phyloP scores from a whole-genome alignment of 2,797 vertebrate species.

The Siniperca scherzeri region DNA sequence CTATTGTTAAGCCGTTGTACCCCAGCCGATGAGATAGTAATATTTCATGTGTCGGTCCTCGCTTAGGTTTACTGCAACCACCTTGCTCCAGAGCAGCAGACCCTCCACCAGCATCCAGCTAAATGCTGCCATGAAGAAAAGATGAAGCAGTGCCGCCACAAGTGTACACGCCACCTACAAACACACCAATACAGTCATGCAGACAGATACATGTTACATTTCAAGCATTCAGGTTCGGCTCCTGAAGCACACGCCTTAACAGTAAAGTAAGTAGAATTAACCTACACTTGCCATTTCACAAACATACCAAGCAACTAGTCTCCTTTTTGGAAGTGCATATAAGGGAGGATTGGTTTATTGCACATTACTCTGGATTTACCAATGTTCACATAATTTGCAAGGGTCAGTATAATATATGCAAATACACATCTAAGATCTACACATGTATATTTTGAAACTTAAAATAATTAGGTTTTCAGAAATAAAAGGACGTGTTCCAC shows the following conservation, averaged over 20 bases:
- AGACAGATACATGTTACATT: neutral
- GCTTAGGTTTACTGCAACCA: constrained; percentile 88
- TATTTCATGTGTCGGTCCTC: constrained; percentile 90
- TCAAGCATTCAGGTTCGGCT: neutral
- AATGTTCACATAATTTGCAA: constrained; percentile 2
- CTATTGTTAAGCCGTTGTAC: constrained; percentile 60
- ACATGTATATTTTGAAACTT: neutral
- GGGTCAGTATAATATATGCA: neutral
- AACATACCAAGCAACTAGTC: neutral
- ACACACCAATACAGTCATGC: constrained; percentile 6
- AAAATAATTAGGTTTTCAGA: neutral
- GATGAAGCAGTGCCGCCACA: constrained; percentile 87
- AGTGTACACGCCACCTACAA: constrained; percentile 86
- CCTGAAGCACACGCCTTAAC: neutral
- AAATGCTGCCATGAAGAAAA: constrained; percentile 90
- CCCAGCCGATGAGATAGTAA: constrained; percentile 91
- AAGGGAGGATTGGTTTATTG: neutral
- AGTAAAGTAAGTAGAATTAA: neutral
- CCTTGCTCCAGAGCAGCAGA: constrained; percentile 89
- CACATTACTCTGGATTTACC: neutral
- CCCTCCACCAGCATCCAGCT: constrained; percentile 91
- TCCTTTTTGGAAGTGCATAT: too few relatives aligned
- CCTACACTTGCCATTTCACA: neutral
- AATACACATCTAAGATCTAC: neutral
- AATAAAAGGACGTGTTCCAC: neutral